Evolutionary conservation across 1,140 invertebrate genomes (phyloP), one percentile per base, ranked within the genome.

Genomic region (Cherax quadricarinatus): DNA sequence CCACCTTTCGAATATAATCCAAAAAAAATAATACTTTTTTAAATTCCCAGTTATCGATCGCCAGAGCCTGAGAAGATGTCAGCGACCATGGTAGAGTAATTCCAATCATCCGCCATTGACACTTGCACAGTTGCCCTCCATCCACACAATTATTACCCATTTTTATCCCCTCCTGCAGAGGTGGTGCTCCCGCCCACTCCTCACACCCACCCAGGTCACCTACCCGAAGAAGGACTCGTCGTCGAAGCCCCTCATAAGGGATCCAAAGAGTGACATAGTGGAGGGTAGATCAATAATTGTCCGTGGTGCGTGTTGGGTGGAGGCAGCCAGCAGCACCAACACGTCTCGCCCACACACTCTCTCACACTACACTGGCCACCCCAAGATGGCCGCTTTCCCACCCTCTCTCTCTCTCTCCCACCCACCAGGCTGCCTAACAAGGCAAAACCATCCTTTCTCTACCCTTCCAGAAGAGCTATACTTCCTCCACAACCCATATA

Each of bases 151-250:
- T 75, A 75, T 75, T 75, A n/a, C 14, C 70, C 21, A 24, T 75
- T 75, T 75, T 75, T 30, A 30, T 75, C 18, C 24, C 14, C 14
- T 75, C 6, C 18, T 6, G 5, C 70, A 7, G 21, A 75, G 21
- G 12, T 66, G 10, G 5, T 18, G 6, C 21, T 6, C 70, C 21
- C 21, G 70, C 24, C 70, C 21, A 24, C 6, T 6, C 14, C 7
- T 21, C 70, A 24, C 14, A 24, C 18, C 6, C 70, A 30, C 24
- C 70, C 18, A 24, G 3, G 7, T 75, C 70, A 75, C 70, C 18
- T 75, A 75, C 70, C 70, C 70, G 70, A 75, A 75, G n/a, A 75
- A 75, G 70, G n/a, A 10, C 14, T 75, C 70, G 7, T 75, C 70
- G n/a, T 75, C 70, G 18, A 75, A 75, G 24, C 70, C 70, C 12